Base-by-base conservation (phyloP, 2,113 vertebrate genomes). In the Anoplopoma fimbria region DNA sequence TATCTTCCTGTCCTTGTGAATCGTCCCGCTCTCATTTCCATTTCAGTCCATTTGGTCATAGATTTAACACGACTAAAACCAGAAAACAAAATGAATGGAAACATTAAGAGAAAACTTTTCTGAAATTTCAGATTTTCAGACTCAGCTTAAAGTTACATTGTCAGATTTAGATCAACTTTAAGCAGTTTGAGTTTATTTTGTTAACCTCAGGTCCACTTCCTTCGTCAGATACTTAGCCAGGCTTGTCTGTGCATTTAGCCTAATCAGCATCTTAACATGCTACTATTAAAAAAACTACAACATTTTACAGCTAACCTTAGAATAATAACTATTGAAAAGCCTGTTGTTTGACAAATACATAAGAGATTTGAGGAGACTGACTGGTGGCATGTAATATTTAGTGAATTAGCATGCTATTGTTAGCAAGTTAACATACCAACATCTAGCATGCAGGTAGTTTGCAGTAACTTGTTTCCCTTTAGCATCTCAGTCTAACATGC, bases 1-100 rank as follows among this genome's bases (percentile, higher is more conserved):
- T 53, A n/a, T 25, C 27, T 75, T 78, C 42, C 55, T 51, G 57
- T 36, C 60, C 61, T 77, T 55, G 8, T 38, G 25, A 60, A 34
- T 31, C 31, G 31, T 68, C n/a, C 3, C 9, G 21, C 51, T 38
- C 40, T 77, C 21, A 38, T 47, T 67, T 51, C 4, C 27, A 0
- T 63, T 34, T 71, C 15, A 34, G 10, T 68, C 57, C 65, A 77
- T 29, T 8, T 63, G 34, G 34, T 58, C 2, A 38, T 38, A 7
- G 60, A 64, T 68, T 27, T 34, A 21, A 60, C 51, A 33, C 2
- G 19, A 58, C 17, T 45, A 14, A 53, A 57, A 38, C n/a, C n/a
- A 40, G 38, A 65, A 23, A n/a, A 14, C 12, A 0, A 38, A 23
- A 23, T 12, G 0, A 21, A 21, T 13, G 12, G 34, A n/a, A n/a